A percentile compares a stretch with the other conserved stretches of the same genome.
phyloP scores from a whole-genome alignment of 2,113 vertebrate species.

The Burhinus oedicnemus region DNA sequence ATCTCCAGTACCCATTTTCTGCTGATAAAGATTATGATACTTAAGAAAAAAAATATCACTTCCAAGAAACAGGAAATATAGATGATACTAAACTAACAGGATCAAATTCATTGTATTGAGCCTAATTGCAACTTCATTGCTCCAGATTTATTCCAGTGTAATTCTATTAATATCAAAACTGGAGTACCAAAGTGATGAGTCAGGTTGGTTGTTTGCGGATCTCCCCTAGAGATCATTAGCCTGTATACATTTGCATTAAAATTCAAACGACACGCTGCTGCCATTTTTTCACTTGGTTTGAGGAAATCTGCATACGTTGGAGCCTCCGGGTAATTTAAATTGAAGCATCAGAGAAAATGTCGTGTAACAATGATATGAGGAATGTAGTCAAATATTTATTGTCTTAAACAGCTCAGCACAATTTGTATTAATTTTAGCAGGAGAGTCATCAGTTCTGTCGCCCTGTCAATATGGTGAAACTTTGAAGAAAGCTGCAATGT shows the following conservation, averaged over 20 bases:
- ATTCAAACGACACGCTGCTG: not conserved
- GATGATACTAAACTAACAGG: not conserved
- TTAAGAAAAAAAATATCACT: not conserved
- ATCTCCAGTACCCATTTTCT: not conserved
- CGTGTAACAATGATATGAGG: not conserved
- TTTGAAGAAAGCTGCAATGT: not conserved
- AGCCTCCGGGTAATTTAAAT: not conserved
- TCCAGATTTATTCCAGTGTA: not conserved
- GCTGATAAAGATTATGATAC: not conserved
- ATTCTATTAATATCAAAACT: not conserved
- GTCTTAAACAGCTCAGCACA: not conserved
- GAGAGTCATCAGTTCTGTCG: not conserved
- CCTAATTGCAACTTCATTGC: not conserved
- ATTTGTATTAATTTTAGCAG: not conserved
- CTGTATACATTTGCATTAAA: not conserved
- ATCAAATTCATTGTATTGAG: not conserved
- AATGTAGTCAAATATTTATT: slow-evolving; percentile 7
- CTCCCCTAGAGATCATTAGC: not conserved
- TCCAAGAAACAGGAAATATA: not conserved
- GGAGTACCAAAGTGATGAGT: not conserved
- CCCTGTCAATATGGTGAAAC: not conserved
- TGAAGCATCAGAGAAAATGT: not conserved
- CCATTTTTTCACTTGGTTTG: not conserved
- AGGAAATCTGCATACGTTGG: not conserved
- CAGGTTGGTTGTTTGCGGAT: not conserved